Evolutionary conservation across 2,113 vertebrate species (phyloP).

Genomic region (Cichladusa arquata): DNA sequence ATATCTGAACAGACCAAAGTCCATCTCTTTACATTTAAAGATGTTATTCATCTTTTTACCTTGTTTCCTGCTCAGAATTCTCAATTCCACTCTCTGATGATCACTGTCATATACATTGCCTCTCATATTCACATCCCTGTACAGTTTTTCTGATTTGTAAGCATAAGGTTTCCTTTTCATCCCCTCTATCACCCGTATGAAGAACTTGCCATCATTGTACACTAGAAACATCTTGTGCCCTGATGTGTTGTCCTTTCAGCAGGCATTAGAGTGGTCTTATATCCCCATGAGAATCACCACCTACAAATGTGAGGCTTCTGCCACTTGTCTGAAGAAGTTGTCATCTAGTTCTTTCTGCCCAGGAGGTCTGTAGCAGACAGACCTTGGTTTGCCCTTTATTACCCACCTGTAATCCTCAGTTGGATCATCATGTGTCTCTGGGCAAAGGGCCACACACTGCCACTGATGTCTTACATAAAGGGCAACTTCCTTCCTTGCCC

Average conservation of each 20-base stretch:
- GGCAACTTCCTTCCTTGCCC: neutral
- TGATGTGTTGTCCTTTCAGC: neutral
- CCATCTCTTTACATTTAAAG: neutral
- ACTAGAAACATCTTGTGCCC: neutral
- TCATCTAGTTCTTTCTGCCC: neutral
- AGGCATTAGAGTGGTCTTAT: neutral
- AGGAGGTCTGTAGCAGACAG: neutral
- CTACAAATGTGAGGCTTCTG: neutral
- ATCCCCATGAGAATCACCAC: neutral
- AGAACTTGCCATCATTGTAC: neutral
- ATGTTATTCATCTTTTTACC: neutral
- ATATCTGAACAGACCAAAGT: neutral
- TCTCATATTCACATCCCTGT: neutral
- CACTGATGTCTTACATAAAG: neutral
- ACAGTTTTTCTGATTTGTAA: neutral
- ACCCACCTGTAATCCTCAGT: accelerated
- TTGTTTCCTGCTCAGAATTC: neutral
- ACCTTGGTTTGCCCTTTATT: neutral
- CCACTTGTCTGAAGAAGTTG: neutral
- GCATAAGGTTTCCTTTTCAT: neutral
- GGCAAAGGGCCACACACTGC: neutral
- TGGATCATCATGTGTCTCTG: too few species aligned
- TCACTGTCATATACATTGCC: neutral
- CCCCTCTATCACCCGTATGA: neutral
- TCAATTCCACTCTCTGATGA: neutral